Evolutionary conservation across 1,140 invertebrate species (phyloP).

Genomic region (Hyphantria cunea): DNA sequence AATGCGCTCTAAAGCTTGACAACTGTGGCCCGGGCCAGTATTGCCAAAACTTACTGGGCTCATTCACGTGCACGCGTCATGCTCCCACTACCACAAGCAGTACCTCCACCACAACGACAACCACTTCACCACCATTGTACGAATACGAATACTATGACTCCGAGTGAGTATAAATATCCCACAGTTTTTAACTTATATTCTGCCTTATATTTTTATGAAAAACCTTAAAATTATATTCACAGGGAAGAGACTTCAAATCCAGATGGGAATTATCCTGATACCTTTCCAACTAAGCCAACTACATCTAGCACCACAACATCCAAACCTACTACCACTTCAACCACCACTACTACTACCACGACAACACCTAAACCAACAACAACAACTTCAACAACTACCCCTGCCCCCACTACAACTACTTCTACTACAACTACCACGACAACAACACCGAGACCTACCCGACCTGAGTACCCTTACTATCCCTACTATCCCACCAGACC

Average conservation of each 20-base stretch:
- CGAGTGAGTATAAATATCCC: slow-evolving; percentile 56
- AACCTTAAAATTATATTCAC: not conserved
- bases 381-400: slow-evolving; percentile 25
- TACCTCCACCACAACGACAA: slow-evolving; percentile 34
- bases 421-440: slow-evolving; percentile 24
- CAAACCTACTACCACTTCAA: slow-evolving; percentile 36
- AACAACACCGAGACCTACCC: slow-evolving; percentile 18
- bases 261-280: slow-evolving; percentile 14
- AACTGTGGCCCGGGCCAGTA: slow-evolving; percentile 85
- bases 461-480: slow-evolving; percentile 13
- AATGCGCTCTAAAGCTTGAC: slow-evolving; percentile 85
- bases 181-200: no score
- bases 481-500: slow-evolving; percentile 25
- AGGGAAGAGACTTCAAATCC: slow-evolving; percentile 49
- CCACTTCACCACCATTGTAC: slow-evolving; percentile 34
- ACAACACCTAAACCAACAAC: slow-evolving; percentile 36
- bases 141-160: slow-evolving; percentile 68
- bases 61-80: slow-evolving; percentile 85
- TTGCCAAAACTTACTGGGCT: slow-evolving; percentile 88
- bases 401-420: slow-evolving; percentile 11
- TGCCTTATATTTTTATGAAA: no score
- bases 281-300: slow-evolving; percentile 4
- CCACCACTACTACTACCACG: slow-evolving; percentile 32
- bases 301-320: slow-evolving; percentile 34
- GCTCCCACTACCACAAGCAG: slow-evolving; percentile 29